These are phyloP conservation scores for Drosophila merina DNA, from an alignment of 2,888 invertebrate species.

Conservation along the genomic window DNA sequence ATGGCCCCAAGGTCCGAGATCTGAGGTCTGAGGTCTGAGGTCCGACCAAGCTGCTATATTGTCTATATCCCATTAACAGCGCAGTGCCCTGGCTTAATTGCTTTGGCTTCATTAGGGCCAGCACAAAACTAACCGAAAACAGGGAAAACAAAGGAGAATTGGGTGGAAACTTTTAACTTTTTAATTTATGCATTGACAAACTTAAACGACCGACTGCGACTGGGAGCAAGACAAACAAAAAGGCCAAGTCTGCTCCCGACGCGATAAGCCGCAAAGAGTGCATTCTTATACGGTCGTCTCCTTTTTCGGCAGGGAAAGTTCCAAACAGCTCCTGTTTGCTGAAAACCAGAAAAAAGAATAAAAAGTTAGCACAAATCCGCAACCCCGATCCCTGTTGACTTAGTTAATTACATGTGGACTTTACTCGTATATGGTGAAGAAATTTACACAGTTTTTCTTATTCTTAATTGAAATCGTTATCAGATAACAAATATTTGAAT, in stretches of 20 bases:
- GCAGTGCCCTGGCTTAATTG: constrained; percentile 60
- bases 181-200: constrained; percentile 79
- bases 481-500: neutral
- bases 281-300: constrained; percentile 29
- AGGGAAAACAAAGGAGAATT: constrained; percentile 33
- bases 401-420: constrained; percentile 41
- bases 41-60: constrained; percentile 11
- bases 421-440: too few relatives aligned
- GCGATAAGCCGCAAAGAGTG: constrained; percentile 64
- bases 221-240: constrained; percentile 43
- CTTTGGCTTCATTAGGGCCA: constrained; percentile 68
- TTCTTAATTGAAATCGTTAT: neutral
- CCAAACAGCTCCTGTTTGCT: constrained; percentile 40
- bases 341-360: constrained; percentile 55
- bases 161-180: constrained; percentile 56
- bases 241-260: constrained; percentile 54
- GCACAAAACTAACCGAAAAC: constrained; percentile 27
- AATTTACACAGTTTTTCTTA: neutral
- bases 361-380: constrained; percentile 31
- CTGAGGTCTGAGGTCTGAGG: neutral
- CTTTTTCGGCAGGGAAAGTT: constrained; percentile 6
- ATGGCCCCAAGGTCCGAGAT: constrained; percentile 10
- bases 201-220: constrained; percentile 48
- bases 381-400: constrained; percentile 10
- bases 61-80: constrained; percentile 50